These are phyloP conservation scores for Nicator chloris DNA, from an alignment of 2,113 vertebrate species.

Conservation along the genomic window DNA sequence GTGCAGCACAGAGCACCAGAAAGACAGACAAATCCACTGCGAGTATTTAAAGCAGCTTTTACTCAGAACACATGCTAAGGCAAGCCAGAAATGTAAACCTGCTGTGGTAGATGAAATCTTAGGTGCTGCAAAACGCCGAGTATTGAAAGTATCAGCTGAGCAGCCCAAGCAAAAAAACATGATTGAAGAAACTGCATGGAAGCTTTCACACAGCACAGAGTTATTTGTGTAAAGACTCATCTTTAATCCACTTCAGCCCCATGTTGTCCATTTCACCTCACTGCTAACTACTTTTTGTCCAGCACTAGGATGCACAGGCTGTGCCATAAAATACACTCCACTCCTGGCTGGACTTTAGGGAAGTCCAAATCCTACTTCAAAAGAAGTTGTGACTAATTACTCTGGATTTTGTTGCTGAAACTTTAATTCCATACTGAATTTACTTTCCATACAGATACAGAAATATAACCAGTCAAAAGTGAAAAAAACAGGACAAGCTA, in stretches of 20 bases:
- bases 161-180: background rate
- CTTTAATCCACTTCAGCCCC: background rate
- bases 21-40: background rate
- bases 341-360: background rate
- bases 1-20: background rate
- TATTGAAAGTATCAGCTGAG: background rate
- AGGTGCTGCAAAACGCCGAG: background rate
- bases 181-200: background rate
- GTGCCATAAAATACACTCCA: background rate
- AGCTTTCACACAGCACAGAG: background rate
- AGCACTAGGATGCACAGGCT: background rate
- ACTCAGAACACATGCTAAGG: background rate
- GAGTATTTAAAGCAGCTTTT: background rate
- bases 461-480: background rate
- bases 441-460: background rate
- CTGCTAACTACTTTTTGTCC: background rate
- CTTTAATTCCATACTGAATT: background rate
- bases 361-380: background rate
- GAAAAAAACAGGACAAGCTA: background rate
- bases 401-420: background rate
- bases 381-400: background rate
- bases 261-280: background rate
- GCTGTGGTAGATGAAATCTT: background rate
- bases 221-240: background rate
- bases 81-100: background rate